Conservation (phyloP, 2,888 invertebrate species). For the Iselma pallidipennis region DNA sequence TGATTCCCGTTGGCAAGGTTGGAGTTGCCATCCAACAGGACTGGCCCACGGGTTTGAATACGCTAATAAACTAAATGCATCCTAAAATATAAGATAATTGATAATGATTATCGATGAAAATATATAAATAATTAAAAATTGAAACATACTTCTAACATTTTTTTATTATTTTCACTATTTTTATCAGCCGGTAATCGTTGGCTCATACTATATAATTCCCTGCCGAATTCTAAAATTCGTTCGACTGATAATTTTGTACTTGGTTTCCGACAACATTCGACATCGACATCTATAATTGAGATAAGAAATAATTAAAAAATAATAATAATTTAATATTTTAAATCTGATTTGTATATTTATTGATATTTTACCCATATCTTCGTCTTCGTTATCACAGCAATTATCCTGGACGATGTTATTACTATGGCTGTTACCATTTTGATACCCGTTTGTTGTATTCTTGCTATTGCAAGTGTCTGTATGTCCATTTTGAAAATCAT, state of each 20-base stretch:
- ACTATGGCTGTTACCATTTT: slow-evolving; percentile 61
- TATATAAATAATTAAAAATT: background rate
- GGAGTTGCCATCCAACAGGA: slow-evolving; percentile 94
- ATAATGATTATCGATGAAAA: background rate
- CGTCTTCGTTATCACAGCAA: slow-evolving; percentile 71
- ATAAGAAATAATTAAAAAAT: background rate
- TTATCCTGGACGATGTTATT: slow-evolving; percentile 41
- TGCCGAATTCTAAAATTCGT: slow-evolving; percentile 92
- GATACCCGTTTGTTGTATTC: slow-evolving; percentile 59
- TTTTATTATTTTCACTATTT: slow-evolving; percentile 80
- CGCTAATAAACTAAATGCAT: slow-evolving; percentile 96
- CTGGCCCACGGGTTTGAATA: slow-evolving; percentile 98
- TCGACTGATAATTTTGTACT: slow-evolving; percentile 81
- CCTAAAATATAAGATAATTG: slow-evolving; percentile 59
- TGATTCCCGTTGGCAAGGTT: slow-evolving; percentile 91
- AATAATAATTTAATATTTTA: no score
- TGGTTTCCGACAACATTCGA: slow-evolving; percentile 49
- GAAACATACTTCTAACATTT: slow-evolving; percentile 81
- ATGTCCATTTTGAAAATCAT: slow-evolving; percentile 55
- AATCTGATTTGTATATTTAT: no score
- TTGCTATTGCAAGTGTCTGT: slow-evolving; percentile 39
- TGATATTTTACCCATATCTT: slow-evolving; percentile 77
- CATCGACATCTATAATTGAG: slow-evolving; percentile 60
- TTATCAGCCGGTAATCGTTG: slow-evolving; percentile 80
- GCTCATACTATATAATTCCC: slow-evolving; percentile 91